Conservation (phyloP, 2,888 invertebrate species). For the Chirona hameri region DNA sequence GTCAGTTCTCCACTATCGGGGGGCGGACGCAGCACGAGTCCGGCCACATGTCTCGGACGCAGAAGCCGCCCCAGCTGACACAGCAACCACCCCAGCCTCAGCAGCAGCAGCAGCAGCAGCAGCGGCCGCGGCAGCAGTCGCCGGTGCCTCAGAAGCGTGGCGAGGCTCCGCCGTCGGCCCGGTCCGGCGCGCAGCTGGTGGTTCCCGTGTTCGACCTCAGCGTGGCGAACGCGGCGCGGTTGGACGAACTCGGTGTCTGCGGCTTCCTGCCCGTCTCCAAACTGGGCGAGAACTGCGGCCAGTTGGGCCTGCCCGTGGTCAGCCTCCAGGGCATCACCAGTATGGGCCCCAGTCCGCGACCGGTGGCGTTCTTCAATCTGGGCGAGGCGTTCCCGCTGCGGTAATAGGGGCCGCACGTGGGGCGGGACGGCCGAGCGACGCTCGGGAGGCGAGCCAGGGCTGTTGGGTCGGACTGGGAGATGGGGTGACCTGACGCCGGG, state of each 20-base stretch:
- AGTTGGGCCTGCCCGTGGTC: conserved; percentile 39
- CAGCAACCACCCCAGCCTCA: not conserved
- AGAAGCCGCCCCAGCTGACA: not conserved
- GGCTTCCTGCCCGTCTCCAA: conserved; percentile 39
- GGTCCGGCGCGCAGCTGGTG: conserved; percentile 37
- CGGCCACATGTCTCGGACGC: conserved; percentile 43
- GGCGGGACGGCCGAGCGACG: too few relatives aligned
- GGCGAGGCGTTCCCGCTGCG: not conserved
- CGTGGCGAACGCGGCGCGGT: conserved; percentile 38
- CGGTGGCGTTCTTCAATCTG: conserved; percentile 3
- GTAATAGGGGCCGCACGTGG: too few relatives aligned
- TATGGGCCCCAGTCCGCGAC: not conserved
- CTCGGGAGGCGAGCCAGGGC: too few relatives aligned
- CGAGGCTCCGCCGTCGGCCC: not conserved
- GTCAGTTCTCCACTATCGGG: conserved; percentile 51
- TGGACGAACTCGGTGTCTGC: conserved; percentile 39
- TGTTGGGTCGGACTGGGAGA: too few relatives aligned
- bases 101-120: not conserved
- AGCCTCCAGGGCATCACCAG: conserved; percentile 38
- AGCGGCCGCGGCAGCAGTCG: not conserved
- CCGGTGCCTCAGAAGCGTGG: not conserved
- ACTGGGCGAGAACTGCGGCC: conserved; percentile 38
- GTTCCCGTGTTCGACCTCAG: conserved; percentile 39
- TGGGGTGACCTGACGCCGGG: too few relatives aligned
- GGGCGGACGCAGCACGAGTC: conserved; percentile 50